Evolutionary conservation across 2,888 invertebrate genomes (phyloP), one percentile per base, ranked within the genome.

Genomic region (Eulithis testata): DNA sequence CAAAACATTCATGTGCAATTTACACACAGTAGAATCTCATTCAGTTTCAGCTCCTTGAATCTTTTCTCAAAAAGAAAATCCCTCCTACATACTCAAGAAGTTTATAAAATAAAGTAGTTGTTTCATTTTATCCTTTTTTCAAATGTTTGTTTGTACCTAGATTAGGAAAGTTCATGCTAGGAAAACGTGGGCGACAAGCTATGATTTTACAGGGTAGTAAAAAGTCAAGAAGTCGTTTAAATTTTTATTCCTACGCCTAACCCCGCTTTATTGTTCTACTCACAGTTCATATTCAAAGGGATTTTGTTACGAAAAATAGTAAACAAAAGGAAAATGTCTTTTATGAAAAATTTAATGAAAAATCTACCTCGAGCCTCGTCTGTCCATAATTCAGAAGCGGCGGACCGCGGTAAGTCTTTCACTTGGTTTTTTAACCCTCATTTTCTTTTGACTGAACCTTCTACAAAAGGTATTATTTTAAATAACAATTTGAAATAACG

Each of bases 311-410:
- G 58, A 51, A 68, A 70, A 71, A 66, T 71, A 68, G 66, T 70
- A 70, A 73, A 70, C 64, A 68, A 66, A 66, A 62, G 53, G 56
- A 56, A 43, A 69, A 53, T 59, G 47, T 60, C 50, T 71, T 70
- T 70, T 68, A 70, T 66, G 65, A 66, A 68, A 67, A 59, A 64
- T 65, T 60, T 73, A 76, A 78, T 76, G 78, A 79, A 65, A 68
- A 68, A 58, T 64, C 49, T 27, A 63, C 51, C 47, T 63, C 44
- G 40, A 31, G 61, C 21, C 65, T 57, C 43, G 47, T 21, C 59
- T 63, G 51, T 52, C 56, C 60, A 60, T 66, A 63, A 66, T 66
- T 66, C 52, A 66, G 60, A 56, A 37, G 66, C 66, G 51, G 59
- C 50, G 36, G 56, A 63, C 63, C 56, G 58, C 12, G 40, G 37